These are phyloP conservation scores for Metaphire vulgaris DNA, from an alignment of 1,140 invertebrate genomes.

Conservation along the genomic window DNA sequence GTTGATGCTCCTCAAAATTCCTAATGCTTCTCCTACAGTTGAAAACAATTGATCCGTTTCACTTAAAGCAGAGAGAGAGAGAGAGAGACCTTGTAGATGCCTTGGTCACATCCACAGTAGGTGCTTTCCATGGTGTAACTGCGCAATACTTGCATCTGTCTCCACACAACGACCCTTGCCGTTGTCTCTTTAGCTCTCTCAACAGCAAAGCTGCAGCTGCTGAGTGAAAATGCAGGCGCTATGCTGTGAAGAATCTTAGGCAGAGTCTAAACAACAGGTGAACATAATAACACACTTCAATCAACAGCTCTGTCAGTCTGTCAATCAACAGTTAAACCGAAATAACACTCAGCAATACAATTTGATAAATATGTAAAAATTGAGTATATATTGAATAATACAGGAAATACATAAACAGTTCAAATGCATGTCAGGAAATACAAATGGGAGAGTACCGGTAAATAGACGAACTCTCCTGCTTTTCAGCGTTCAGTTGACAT, in stretches of 20 bases:
- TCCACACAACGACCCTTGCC: constrained; percentile 75
- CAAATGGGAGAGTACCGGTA: no score
- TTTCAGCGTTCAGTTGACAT: no score
- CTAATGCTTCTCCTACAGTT: not conserved
- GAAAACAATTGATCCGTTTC: not conserved
- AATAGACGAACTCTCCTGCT: no score
- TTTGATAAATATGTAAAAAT: no score
- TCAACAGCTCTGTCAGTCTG: no score
- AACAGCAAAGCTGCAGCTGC: constrained; percentile 70
- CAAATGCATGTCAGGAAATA: no score
- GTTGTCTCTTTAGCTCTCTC: constrained; percentile 73
- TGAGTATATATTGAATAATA: no score
- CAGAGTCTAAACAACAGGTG: constrained; percentile 43
- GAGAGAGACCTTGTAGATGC: constrained; percentile 59
- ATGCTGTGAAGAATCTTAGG: constrained; percentile 64
- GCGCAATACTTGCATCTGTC: constrained; percentile 66
- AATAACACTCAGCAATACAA: no score
- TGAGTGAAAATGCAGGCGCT: constrained; percentile 65
- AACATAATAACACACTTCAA: no score
- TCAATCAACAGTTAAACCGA: no score
- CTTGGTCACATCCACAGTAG: constrained; percentile 76
- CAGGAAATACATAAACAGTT: no score
- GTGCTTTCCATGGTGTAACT: constrained; percentile 82
- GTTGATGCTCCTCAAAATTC: not conserved
- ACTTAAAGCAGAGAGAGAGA: not conserved